Evolutionary conservation across 2,888 invertebrate genomes (phyloP).

Genomic region (Marasmarcha lunaedactyla): DNA sequence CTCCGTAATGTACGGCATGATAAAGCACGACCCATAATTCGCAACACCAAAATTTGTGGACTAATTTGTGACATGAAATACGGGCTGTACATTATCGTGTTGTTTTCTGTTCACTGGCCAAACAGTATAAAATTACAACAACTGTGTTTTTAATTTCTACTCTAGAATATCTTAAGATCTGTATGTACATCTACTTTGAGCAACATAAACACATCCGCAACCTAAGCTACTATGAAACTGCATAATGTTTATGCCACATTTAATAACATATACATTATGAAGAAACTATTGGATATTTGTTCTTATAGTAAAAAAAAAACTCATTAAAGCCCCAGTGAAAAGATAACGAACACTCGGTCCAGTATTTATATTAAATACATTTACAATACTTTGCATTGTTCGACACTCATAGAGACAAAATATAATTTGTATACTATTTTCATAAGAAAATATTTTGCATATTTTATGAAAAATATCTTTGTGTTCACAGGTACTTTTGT

Average conservation of each 20-base stretch:
- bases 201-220: background rate
- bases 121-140: background rate
- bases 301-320: background rate
- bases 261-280: background rate
- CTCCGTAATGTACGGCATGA: no score
- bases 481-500: background rate
- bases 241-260: background rate
- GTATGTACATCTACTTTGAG: conserved; percentile 1
- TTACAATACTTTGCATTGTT: conserved; percentile 1
- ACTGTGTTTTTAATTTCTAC: background rate
- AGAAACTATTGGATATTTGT: background rate
- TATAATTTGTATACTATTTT: conserved; percentile 1
- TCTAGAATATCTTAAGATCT: background rate
- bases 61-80: no score
- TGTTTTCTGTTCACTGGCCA: background rate
- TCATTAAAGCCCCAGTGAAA: background rate
- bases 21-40: no score
- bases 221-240: background rate
- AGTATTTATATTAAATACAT: background rate
- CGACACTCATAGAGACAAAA: background rate
- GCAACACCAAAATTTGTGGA: no score
- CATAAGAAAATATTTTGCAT: conserved; percentile 1
- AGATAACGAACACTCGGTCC: background rate
- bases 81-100: background rate
- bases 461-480: background rate